Conservation (phyloP, 2,797 vertebrate species). For the Sebastes nivosus region DNA sequence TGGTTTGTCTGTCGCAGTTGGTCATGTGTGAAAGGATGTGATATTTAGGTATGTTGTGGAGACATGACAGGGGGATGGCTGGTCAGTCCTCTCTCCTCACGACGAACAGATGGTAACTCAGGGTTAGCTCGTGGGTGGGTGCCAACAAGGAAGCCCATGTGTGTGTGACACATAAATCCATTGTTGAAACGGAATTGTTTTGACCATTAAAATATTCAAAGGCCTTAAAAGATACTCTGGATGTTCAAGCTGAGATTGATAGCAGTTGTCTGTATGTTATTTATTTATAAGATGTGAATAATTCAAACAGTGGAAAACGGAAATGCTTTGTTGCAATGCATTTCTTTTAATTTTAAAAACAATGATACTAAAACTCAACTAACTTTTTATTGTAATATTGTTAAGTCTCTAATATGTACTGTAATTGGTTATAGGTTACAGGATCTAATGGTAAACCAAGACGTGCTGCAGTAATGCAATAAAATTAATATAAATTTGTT, state of each 20-base stretch:
- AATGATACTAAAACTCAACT: neutral
- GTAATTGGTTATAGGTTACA: neutral
- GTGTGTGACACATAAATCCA: slow-evolving; percentile 55
- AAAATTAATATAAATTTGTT: neutral
- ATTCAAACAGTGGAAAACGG: neutral
- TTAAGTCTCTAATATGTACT: neutral
- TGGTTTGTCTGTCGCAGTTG: slow-evolving; percentile 40
- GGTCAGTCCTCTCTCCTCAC: slow-evolving; percentile 71
- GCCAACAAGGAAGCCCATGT: slow-evolving; percentile 75
- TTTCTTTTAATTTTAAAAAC: neutral
- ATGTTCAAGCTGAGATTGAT: neutral
- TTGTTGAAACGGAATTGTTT: slow-evolving; percentile 37
- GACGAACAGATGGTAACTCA: slow-evolving; percentile 84
- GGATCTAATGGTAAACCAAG: neutral
- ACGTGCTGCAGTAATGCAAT: neutral
- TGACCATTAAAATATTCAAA: slow-evolving; percentile 8
- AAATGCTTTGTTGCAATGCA: neutral
- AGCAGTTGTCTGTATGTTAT: neutral
- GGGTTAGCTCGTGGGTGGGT: slow-evolving; percentile 73
- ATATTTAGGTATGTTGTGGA: slow-evolving; percentile 68
- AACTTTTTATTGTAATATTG: neutral
- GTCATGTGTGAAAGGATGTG: slow-evolving; percentile 58
- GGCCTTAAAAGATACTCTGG: neutral
- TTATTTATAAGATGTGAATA: slow-evolving; percentile 6
- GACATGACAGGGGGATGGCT: slow-evolving; percentile 65